Base-by-base conservation (phyloP, 2,113 vertebrate species). In the Neolamprologus toae region DNA sequence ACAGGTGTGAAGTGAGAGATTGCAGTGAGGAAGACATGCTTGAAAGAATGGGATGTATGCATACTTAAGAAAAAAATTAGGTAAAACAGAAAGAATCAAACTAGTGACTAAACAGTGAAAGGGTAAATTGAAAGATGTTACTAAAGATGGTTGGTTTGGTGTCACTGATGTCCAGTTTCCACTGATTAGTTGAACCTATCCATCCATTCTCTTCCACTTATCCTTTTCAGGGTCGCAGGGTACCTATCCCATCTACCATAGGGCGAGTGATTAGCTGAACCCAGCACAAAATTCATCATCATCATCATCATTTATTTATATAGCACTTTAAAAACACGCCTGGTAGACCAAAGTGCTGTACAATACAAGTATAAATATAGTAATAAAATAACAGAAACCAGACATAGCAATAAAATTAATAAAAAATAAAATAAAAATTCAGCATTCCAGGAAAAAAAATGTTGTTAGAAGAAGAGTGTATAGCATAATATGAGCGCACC, bases 21-120 rank as follows among this genome's bases (percentile, higher is more conserved):
- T 76, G 21, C 49, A 76, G 23, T 13, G 68, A 87, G 85, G 76
- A 88, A 81, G 83, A 68, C 53, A 19, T 57, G 57, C 57, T 51
- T 76, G 21, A 86, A 86, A 89, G 73, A 73, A 82, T 40, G 9
- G 68, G 66, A 84, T 71, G 6, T 13, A 45, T 53, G 40, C 12
- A 33, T 59, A 76, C 31, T 31, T 51, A 28, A 80, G 61, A 88
- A 88, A 40, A 81, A 37, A 11, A 5, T 51, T 10, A n/a, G 19
- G 53, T 66, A 66, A 71, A 90, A 93, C 80, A 94, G 93, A 88
- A 90, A 71, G 35, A 79, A 51, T 37, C n/a, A 71, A 84, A 90
- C 92, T 87, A 94, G 90, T 81, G 80, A 80, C 40, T 13, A 73
- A 68, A 68, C 33, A 68, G 16, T 89, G 78, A 90, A 78, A 54